Conservation (phyloP, 2,888 invertebrate genomes). For the Trissoscelio sp. region DNA sequence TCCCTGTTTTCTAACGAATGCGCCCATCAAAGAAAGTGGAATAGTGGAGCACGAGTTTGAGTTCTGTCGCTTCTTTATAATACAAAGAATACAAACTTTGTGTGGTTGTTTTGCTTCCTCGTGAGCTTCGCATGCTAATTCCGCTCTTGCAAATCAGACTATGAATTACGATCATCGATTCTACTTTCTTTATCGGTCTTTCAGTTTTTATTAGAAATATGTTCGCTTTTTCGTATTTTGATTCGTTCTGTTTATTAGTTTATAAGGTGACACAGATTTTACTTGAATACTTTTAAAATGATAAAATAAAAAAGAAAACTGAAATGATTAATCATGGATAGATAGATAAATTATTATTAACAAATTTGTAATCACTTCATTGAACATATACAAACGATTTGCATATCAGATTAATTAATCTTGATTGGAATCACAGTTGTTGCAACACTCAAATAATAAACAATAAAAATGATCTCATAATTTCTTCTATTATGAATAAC, state of each 20-base stretch:
- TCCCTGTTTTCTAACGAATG: constrained; percentile 43
- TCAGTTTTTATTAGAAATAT: constrained; percentile 1
- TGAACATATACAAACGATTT: neutral
- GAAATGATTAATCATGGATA: too few relatives aligned
- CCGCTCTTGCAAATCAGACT: constrained; percentile 21
- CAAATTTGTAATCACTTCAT: too few relatives aligned
- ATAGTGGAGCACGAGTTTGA: constrained; percentile 53
- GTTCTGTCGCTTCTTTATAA: constrained; percentile 38
- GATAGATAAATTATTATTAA: too few relatives aligned
- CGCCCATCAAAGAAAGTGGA: constrained; percentile 62
- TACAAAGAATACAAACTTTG: constrained; percentile 18
- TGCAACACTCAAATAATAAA: neutral
- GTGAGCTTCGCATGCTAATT: constrained; percentile 35
- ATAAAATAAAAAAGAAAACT: too few relatives aligned
- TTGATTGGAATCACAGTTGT: neutral
- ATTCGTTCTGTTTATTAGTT: constrained; percentile 8
- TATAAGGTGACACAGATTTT: constrained; percentile 5
- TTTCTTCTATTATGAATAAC: too few relatives aligned
- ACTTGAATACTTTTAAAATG: constrained; percentile 14
- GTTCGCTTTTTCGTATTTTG: neutral
- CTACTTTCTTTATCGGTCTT: constrained; percentile 18
- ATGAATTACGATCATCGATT: constrained; percentile 32
- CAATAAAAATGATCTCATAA: neutral
- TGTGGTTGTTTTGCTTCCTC: constrained; percentile 14
- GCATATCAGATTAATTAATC: neutral